Conservation (phyloP, 2,797 vertebrate genomes). For the Argentina silus region DNA sequence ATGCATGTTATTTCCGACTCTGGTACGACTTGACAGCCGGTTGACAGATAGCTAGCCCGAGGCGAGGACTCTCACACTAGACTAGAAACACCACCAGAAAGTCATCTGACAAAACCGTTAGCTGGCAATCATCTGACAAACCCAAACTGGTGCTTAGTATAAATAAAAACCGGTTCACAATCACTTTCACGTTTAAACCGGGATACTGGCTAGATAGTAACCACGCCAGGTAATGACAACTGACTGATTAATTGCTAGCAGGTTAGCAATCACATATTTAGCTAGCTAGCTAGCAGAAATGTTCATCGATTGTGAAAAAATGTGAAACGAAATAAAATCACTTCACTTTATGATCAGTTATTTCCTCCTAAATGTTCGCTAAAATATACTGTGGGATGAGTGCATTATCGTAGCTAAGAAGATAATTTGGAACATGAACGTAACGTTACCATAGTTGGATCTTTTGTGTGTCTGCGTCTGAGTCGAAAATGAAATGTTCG, state of each 20-base stretch:
- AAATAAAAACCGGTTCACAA: too few relatives aligned
- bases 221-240: neutral
- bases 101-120: too few relatives aligned
- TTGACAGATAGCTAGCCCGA: too few relatives aligned
- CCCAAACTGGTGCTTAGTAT: too few relatives aligned
- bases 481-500: neutral
- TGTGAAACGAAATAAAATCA: neutral
- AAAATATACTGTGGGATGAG: neutral
- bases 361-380: neutral
- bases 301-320: too few relatives aligned
- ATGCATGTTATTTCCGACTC: too few relatives aligned
- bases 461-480: constrained; percentile 11
- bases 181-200: too few relatives aligned
- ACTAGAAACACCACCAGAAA: too few relatives aligned
- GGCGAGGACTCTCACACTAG: too few relatives aligned
- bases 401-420: neutral
- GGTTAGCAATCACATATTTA: neutral
- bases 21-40: too few relatives aligned
- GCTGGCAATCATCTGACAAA: too few relatives aligned
- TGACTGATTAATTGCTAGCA: neutral
- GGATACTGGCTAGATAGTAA: neutral
- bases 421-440: neutral
- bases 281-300: neutral
- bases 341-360: neutral
- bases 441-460: constrained; percentile 14